Evolutionary conservation across 2,888 invertebrate genomes (phyloP).

Genomic region (Diadegma fenestrale): DNA sequence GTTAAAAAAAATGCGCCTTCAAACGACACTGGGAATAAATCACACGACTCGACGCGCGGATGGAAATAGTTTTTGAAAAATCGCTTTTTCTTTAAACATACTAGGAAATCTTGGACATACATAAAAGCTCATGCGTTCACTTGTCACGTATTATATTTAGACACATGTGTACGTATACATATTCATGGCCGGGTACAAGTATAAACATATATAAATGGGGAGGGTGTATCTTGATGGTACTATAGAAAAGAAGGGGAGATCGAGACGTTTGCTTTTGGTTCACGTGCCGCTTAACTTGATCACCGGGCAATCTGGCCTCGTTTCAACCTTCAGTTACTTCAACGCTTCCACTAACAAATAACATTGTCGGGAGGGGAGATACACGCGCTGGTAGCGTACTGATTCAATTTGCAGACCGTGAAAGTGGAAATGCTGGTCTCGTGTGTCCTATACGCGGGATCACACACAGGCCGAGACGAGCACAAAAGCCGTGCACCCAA

Average conservation of each 20-base stretch:
- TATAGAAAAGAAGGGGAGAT: slow-evolving; percentile 53
- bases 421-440: slow-evolving; percentile 72
- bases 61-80: no score
- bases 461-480: slow-evolving; percentile 5
- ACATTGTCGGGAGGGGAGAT: slow-evolving; percentile 79
- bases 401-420: slow-evolving; percentile 83
- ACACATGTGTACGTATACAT: not conserved
- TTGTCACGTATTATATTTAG: not conserved
- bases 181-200: not conserved
- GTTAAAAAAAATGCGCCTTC: no score
- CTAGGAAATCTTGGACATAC: not conserved
- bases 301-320: slow-evolving; percentile 85
- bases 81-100: no score
- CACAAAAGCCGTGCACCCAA: not conserved
- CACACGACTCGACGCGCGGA: no score
- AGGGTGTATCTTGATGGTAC: slow-evolving; percentile 38
- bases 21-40: no score
- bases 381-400: slow-evolving; percentile 79
- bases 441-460: slow-evolving; percentile 46
- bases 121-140: not conserved
- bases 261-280: slow-evolving; percentile 76
- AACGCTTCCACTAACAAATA: slow-evolving; percentile 84
- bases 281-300: slow-evolving; percentile 85
- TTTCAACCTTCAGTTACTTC: slow-evolving; percentile 84
- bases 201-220: slow-evolving; percentile 26